Base-by-base conservation (phyloP, 2,797 vertebrate species). In the Arrhamphus sclerolepis region DNA sequence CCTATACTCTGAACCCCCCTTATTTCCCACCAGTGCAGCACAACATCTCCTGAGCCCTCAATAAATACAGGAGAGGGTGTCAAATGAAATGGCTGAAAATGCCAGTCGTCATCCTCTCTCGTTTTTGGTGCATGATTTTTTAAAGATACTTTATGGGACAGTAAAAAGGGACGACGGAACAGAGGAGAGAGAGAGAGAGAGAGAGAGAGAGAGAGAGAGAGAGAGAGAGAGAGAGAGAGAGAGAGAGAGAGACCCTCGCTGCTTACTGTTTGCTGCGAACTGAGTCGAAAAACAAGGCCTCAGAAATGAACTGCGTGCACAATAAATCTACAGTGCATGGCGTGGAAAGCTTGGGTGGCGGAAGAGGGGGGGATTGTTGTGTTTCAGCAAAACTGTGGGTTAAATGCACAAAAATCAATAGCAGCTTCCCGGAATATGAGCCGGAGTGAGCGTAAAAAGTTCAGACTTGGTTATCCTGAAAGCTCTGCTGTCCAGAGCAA, bases 71-170 rank as follows among this genome's bases (percentile, higher is more conserved):
- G 31, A 57, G 62, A 62, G 54, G 40, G 59, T 66, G 82, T 80
- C 72, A 80, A 47, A 91, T 68, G 79, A 77, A 70, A 87, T 58
- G 41, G 34, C 29, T 9, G 13, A 8, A 38, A 38, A 14, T 38
- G 34, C 6, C 34, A 11, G 11, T 14, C 34, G 1, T 14, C 31
- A 34, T 34, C 31, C 13, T 34, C 31, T 34, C 31, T 34, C 31
- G 8, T 11, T 34, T 2, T 10, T 34, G 31, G 9, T 34, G 6
- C 24, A 26, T 9, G 10, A 58, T 62, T 84, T n/a, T 87, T 81
- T 82, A 92, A 80, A 89, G 79, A 65, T 82, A 76, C 88, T 91
- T 87, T 87, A 91, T 72, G 67, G 76, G 83, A 89, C 77, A 44
- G 26, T 89, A 87, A 92, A 92, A 92, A 55, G 59, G 80, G 29